Evolutionary conservation across 2,888 invertebrate genomes (phyloP), one percentile per base, ranked within the genome.

Genomic region (Drosophila rubida): DNA sequence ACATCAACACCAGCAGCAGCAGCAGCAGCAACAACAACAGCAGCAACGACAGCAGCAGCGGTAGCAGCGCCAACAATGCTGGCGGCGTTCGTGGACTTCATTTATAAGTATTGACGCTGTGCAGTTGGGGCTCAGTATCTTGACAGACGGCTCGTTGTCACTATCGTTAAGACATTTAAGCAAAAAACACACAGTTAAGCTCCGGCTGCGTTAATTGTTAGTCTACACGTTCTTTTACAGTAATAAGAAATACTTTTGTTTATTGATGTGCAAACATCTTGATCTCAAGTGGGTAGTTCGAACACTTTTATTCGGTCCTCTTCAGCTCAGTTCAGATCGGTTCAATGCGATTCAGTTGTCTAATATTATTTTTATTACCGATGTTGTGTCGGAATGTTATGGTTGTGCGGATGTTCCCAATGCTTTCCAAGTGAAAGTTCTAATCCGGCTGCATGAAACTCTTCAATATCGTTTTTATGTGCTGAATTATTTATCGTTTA

Each of bases 391-490:
- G 27, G 16, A n/a, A 23, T 23, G 50, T 35, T 27, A 22, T 42
- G 53, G 19, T 32, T 30, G 25, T 23, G 48, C 49, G 30, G 7
- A 51, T 62, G 57, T 45, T 13, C 37, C 22, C 35, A 39, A 46
- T 62, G 67, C 67, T 80, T 80, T 58, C 48, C 66, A 82, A 80
- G 80, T 80, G 81, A 81, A 81, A 81, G 81, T 81, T 81, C 81
- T 81, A 86, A 80, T 83, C 78, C 86, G 86, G 69, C 83, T 80
- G 54, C 57, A 65, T 64, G 62, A 80, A 19, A 64, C 49, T 37
- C 60, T 32, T 45, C 32, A 44, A 70, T 64, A 70, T 51, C 59
- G 35, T 61, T 39, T 61, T 63, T 55, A 62, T 66, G 58, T 69
- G 61, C 48, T 70, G 68, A 80, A 80, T 75, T 71, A 61, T 62